phyloP scores from a whole-genome alignment of 2,113 vertebrate species.

The Zeus faber region DNA sequence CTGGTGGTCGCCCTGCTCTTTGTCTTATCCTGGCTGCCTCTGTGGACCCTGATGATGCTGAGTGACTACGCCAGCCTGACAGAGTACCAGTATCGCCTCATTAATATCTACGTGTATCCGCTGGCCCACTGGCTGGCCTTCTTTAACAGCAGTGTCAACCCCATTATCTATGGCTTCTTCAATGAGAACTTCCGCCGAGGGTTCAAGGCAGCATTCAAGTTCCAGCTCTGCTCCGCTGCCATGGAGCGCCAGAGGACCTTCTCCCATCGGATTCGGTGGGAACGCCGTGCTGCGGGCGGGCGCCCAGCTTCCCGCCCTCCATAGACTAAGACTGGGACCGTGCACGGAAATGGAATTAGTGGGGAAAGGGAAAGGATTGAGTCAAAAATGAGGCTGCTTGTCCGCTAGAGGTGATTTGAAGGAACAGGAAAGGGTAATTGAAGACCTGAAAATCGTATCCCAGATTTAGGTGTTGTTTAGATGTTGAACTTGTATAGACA shows the following conservation, averaged over 20 bases:
- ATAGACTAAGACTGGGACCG: constrained; percentile 14
- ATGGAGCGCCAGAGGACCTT: constrained; percentile 44
- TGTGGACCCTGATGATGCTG: constrained; percentile 93
- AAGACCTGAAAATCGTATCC: neutral
- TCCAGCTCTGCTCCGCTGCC: constrained; percentile 76
- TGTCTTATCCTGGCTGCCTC: constrained; percentile 88
- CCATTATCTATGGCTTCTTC: constrained; percentile 90
- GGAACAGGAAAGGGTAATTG: neutral
- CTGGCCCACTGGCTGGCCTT: constrained; percentile 92
- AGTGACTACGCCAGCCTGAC: constrained; percentile 84
- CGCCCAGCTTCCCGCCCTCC: constrained; percentile 2
- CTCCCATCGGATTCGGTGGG: constrained; percentile 57
- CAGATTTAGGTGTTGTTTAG: neutral
- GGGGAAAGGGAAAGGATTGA: neutral
- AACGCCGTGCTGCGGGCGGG: constrained; percentile 63
- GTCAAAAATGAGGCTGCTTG: neutral
- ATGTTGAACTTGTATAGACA: too few species aligned
- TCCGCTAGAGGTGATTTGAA: neutral
- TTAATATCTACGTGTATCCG: constrained; percentile 88
- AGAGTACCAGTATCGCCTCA: constrained; percentile 70
- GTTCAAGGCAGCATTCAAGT: constrained; percentile 80
- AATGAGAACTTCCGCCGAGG: constrained; percentile 86
- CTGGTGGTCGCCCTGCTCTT: constrained; percentile 84
- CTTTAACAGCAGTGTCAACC: constrained; percentile 90
- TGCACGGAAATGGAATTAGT: neutral